These are phyloP conservation scores for Opisthocomus hoazin DNA, from an alignment of 2,113 vertebrate species.

Conservation along the genomic window DNA sequence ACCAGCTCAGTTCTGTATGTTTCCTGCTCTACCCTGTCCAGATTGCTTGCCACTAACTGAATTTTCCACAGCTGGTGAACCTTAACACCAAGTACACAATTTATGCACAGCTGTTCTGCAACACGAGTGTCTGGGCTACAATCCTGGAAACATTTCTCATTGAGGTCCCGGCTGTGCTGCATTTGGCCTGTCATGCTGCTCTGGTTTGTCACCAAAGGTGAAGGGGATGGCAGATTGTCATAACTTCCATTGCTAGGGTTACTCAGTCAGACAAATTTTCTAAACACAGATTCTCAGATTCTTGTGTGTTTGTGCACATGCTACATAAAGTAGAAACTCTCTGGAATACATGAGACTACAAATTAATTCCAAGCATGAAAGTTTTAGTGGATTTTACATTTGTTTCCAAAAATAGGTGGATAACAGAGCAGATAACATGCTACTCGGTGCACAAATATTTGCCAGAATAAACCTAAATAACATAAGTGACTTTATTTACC, in stretches of 20 bases:
- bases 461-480: not conserved
- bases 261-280: not conserved
- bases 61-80: not conserved
- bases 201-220: not conserved
- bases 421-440: not conserved
- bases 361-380: not conserved
- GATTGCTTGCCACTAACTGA: not conserved
- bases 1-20: not conserved
- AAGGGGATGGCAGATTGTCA: too few relatives aligned
- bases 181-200: not conserved
- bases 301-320: not conserved
- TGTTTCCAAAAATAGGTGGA: not conserved
- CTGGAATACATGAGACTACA: not conserved
- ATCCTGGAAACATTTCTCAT: accelerated
- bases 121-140: not conserved
- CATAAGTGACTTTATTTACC: not conserved
- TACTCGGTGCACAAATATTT: not conserved
- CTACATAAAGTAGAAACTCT: not conserved
- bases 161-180: accelerated
- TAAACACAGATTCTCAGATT: not conserved
- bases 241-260: not conserved
- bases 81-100: not conserved
- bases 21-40: not conserved
- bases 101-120: not conserved
- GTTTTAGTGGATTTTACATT: not conserved